A percentile compares a stretch with the other conserved stretches of the same genome.
Conservation (phyloP, 2,888 invertebrate species). For the Notodonta dromedarius region DNA sequence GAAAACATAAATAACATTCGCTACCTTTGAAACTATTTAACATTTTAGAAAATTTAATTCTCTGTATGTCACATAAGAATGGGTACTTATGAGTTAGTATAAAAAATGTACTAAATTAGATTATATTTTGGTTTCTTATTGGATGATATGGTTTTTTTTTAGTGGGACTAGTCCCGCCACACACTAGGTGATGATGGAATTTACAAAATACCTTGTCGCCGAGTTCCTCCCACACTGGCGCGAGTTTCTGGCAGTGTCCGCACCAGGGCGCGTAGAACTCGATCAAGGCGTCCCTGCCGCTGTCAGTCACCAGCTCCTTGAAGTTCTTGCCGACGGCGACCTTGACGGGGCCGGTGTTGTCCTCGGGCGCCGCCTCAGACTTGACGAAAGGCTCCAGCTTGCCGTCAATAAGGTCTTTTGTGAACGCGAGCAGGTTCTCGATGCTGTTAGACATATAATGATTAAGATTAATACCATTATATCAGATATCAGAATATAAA, state of each 20-base stretch:
- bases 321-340: slow-evolving; percentile 99
- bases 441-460: slow-evolving; percentile 80
- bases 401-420: slow-evolving; percentile 91
- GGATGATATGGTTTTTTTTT: too few relatives aligned
- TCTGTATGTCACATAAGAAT: too few relatives aligned
- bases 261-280: slow-evolving; percentile 99
- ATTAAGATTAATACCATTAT: not conserved
- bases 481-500: too few relatives aligned
- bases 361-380: slow-evolving; percentile 96
- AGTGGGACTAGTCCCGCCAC: too few relatives aligned
- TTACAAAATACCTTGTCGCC: slow-evolving; percentile 88
- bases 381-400: slow-evolving; percentile 96
- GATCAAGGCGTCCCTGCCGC: slow-evolving; percentile 95
- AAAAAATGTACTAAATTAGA: too few relatives aligned
- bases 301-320: slow-evolving; percentile 95
- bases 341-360: slow-evolving; percentile 92
- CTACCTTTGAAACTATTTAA: too few relatives aligned
- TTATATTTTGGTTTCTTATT: too few relatives aligned
- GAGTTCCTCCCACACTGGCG: slow-evolving; percentile 97
- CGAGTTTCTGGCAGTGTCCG: slow-evolving; percentile 98
- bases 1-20: too few relatives aligned
- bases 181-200: too few relatives aligned
- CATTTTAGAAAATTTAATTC: too few relatives aligned
- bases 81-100: too few relatives aligned
- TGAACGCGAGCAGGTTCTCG: slow-evolving; percentile 93